Conservation (phyloP, 2,888 invertebrate species). For the Stictocephala bisonia region DNA sequence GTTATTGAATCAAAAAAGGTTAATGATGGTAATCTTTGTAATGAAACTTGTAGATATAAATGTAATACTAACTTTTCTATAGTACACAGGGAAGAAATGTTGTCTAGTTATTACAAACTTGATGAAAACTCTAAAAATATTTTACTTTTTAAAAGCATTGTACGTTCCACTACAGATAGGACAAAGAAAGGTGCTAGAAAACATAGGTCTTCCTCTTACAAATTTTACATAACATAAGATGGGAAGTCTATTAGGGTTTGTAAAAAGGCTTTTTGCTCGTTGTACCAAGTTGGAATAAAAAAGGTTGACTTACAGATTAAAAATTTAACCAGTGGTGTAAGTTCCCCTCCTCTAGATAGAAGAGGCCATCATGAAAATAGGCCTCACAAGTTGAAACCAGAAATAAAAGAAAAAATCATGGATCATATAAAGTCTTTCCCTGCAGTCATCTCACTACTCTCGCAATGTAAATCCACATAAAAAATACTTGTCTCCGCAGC, state of each 20-base stretch:
- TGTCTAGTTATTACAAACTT: too few species aligned
- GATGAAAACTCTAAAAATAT: too few species aligned
- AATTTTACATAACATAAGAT: too few species aligned
- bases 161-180: too few species aligned
- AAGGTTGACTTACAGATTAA: slow-evolving; percentile 32
- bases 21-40: too few species aligned
- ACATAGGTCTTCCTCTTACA: too few species aligned
- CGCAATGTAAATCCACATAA: slow-evolving; percentile 22
- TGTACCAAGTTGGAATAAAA: slow-evolving; percentile 25
- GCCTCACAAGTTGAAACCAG: slow-evolving; percentile 24
- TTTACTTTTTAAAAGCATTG: too few species aligned
- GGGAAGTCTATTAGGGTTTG: slow-evolving; percentile 20
- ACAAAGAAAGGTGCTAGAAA: too few species aligned
- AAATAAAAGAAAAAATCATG: slow-evolving; percentile 11
- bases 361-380: slow-evolving; percentile 18
- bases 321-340: slow-evolving; percentile 3
- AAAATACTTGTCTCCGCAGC: slow-evolving; percentile 38
- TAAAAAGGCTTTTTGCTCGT: slow-evolving; percentile 22
- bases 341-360: slow-evolving; percentile 33
- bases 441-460: slow-evolving; percentile 40
- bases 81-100: too few species aligned
- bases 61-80: too few species aligned
- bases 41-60: too few species aligned
- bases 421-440: slow-evolving; percentile 39
- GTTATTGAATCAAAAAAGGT: too few species aligned